Evolutionary conservation across 2,113 vertebrate genomes (phyloP), one percentile per base, ranked within the genome.

Genomic region (Ursus arctos): DNA sequence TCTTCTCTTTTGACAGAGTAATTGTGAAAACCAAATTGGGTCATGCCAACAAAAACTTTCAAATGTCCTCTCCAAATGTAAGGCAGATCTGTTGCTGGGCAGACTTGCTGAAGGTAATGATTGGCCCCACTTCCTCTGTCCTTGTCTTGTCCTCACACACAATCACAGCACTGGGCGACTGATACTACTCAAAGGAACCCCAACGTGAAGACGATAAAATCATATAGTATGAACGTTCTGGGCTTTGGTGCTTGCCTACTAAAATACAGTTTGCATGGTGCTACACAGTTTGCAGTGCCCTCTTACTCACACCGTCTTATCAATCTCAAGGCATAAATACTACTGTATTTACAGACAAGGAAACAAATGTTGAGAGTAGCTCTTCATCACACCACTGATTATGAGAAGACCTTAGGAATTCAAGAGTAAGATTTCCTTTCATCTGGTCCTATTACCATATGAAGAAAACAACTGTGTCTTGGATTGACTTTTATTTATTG

Each of bases 1-100:
- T 88, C 2, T 22, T n/a, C 19, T 2, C 67, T 59, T 53, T 89
- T 31, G 33, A 61, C 9, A 51, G 40, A 74, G 53, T 21, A 63
- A 80, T 57, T 94, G 16, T 65, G n/a, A 82, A 81, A 79, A 87
- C 10, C 26, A 19, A 51, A 65, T 89, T 84, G 86, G 28, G 51
- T 59, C 5, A 33, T 6, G 15, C 59, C 53, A 40, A 21, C 8
- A 21, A 28, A 77, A 80, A 14, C 8, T 57, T 81, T 10, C 51
- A 26, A 59, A 49, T 4, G 4, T 19, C 36, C n/a, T 53, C 47
- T 84, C 9, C 11, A 16, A 74, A 8, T 6, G 24, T 11, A 67
- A 95, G 28, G 13, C 9, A 14, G 31, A 24, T 7, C 15, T 31
- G 33, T 4, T 31, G 0, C 2, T 59, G 61, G 7, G 57, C 0